Evolutionary conservation across 2,888 invertebrate genomes (phyloP).

Genomic region (Rhaphigaster nebulosa): DNA sequence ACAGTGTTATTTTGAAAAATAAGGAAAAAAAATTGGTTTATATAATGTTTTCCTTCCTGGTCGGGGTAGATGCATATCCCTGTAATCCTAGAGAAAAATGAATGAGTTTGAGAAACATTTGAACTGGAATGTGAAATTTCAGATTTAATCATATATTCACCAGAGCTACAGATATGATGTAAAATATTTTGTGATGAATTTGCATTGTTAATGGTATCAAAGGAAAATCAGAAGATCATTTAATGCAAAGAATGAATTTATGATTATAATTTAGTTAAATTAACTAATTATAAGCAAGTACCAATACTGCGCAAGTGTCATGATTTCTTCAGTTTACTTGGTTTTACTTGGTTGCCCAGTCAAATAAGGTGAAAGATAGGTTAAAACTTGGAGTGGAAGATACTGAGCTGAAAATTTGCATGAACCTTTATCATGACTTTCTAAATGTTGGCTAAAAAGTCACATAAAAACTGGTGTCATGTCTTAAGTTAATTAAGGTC

Average conservation of each 20-base stretch:
- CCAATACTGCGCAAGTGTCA: too few relatives aligned
- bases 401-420: too few relatives aligned
- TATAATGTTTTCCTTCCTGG: not conserved
- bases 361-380: too few relatives aligned
- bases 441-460: too few relatives aligned
- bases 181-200: not conserved
- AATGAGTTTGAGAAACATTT: not conserved
- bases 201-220: not conserved
- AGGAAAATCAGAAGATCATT: not conserved
- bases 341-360: too few relatives aligned
- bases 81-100: not conserved
- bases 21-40: not conserved
- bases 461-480: too few relatives aligned
- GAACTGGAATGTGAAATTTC: not conserved
- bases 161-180: not conserved
- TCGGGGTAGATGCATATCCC: not conserved
- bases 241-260: not conserved
- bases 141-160: not conserved
- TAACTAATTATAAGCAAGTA: too few relatives aligned
- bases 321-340: too few relatives aligned
- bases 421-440: too few relatives aligned
- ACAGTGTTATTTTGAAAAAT: not conserved
- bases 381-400: too few relatives aligned
- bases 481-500: too few relatives aligned
- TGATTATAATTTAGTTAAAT: not conserved